Percentiles rank a stretch among this genome's conserved stretches.
phyloP scores from a whole-genome alignment of 2,888 invertebrate species.

The Balanococcus diminutus region DNA sequence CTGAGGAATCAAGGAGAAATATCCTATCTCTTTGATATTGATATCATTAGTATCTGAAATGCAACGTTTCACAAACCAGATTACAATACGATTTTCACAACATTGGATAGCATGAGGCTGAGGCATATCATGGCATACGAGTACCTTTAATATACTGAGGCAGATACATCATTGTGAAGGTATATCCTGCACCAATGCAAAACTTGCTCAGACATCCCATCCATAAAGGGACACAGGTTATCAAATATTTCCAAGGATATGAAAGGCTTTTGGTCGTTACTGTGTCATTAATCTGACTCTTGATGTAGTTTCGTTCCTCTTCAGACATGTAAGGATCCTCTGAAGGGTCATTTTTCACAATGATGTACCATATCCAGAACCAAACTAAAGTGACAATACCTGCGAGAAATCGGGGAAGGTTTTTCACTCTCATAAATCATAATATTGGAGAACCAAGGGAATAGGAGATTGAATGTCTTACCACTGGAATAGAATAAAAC shows the following conservation, averaged over 20 bases:
- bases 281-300: not conserved
- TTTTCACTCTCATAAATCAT: too few species aligned
- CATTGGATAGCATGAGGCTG: not conserved
- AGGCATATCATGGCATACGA: too few species aligned
- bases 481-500: not conserved
- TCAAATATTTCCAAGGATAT: not conserved
- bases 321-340: not conserved
- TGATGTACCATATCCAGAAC: not conserved
- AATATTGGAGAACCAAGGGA: too few species aligned
- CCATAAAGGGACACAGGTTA: not conserved
- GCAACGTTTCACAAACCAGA: too few species aligned
- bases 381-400: not conserved
- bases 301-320: not conserved
- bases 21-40: not conserved
- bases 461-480: too few species aligned
- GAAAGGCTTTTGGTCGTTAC: not conserved
- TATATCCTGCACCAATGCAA: not conserved
- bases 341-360: conserved; percentile 17
- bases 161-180: not conserved
- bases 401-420: not conserved
- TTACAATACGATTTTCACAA: too few species aligned
- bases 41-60: not conserved
- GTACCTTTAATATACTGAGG: conserved; percentile 32
- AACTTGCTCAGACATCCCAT: not conserved
- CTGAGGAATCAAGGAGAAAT: not conserved